A percentile compares a stretch with the other conserved stretches of the same genome.
Conservation (phyloP, 2,113 vertebrate species). For the Morone saxatilis region DNA sequence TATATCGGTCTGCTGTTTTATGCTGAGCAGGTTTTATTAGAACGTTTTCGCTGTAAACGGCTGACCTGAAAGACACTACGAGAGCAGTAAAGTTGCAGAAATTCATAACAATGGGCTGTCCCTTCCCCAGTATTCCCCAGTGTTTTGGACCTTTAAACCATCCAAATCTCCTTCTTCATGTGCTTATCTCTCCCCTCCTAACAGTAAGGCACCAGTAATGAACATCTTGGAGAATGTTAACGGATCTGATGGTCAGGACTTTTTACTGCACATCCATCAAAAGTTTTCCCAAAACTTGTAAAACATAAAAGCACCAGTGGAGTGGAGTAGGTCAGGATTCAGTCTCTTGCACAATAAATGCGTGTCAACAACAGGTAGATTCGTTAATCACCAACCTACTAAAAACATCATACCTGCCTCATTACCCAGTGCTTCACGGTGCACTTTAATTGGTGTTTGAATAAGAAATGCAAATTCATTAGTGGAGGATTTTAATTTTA, state of each 20-base stretch:
- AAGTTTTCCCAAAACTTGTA: neutral
- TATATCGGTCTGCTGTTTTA: neutral
- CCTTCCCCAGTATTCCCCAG: neutral
- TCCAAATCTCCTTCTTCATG: neutral
- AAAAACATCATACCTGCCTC: neutral
- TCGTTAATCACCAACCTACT: neutral
- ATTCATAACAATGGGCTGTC: neutral
- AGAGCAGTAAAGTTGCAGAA: too few relatives aligned
- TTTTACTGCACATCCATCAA: neutral
- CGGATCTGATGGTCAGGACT: neutral
- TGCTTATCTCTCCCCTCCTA: neutral
- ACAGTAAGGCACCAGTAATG: too few relatives aligned
- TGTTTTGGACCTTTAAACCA: neutral
- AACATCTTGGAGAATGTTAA: neutral
- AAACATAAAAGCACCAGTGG: neutral
- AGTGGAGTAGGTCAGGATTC: neutral
- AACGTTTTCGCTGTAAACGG: neutral
- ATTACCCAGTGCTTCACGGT: neutral
- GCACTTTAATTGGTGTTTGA: neutral
- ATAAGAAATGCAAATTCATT: neutral
- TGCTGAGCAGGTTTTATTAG: neutral
- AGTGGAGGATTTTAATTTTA: neutral
- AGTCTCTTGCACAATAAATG: neutral
- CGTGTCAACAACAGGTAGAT: neutral
- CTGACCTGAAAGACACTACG: neutral